Evolutionary conservation across 2,888 invertebrate genomes (phyloP).

Genomic region (Saturnia pavonia): DNA sequence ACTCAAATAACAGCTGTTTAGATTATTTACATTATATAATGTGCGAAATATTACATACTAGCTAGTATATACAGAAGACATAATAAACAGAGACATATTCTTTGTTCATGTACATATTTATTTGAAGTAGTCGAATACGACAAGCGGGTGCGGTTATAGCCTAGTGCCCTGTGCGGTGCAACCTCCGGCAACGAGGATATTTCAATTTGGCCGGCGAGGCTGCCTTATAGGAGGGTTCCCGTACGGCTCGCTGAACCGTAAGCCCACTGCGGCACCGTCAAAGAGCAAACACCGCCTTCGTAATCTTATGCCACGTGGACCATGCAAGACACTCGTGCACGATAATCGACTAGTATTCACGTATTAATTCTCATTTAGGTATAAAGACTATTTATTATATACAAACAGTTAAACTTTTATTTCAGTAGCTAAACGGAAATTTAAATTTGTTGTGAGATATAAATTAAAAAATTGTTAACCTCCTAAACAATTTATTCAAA

Average conservation of each 20-base stretch:
- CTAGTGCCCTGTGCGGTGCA: slow-evolving; percentile 14
- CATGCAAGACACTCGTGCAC: slow-evolving; percentile 74
- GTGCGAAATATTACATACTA: too few relatives aligned
- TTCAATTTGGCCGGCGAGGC: slow-evolving; percentile 80
- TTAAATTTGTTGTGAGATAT: neutral
- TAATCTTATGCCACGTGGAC: slow-evolving; percentile 80
- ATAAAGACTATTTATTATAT: neutral
- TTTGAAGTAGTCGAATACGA: slow-evolving; percentile 39
- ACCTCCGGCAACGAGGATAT: slow-evolving; percentile 61
- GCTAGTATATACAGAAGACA: neutral
- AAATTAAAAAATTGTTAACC: neutral
- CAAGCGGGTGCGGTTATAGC: slow-evolving; percentile 15
- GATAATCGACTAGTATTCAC: slow-evolving; percentile 67
- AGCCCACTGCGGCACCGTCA: slow-evolving; percentile 76
- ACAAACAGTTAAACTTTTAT: neutral
- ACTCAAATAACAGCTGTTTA: too few relatives aligned
- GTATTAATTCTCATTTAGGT: neutral
- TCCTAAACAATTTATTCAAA: neutral
- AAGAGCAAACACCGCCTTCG: slow-evolving; percentile 80
- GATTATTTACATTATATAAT: too few relatives aligned
- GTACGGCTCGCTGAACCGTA: slow-evolving; percentile 79
- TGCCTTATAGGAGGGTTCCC: slow-evolving; percentile 75
- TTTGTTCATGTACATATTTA: slow-evolving; percentile 12
- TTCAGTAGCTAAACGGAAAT: neutral
- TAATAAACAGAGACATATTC: neutral